Evolutionary conservation across 2,888 invertebrate genomes (phyloP).

Genomic region (Drosophila putrida): DNA sequence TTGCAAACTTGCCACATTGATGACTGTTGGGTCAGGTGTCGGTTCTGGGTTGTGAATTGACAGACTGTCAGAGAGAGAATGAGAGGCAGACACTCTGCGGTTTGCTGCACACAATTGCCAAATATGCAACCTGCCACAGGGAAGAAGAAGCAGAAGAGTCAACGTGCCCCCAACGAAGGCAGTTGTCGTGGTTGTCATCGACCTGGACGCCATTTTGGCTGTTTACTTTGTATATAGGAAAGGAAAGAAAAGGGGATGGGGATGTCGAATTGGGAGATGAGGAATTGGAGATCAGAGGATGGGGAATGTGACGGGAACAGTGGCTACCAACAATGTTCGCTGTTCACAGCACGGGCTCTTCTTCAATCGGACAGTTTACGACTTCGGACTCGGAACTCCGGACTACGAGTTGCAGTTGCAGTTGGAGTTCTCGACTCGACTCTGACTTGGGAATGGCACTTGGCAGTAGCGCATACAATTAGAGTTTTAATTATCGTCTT

Average conservation of each 20-base stretch:
- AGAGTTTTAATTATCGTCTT: conserved; percentile 74
- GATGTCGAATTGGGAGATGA: conserved; percentile 2
- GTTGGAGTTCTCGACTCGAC: not conserved
- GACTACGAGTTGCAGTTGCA: conserved; percentile 8
- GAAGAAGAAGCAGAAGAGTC: not conserved
- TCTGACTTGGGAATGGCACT: conserved; percentile 26
- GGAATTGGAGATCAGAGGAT: conserved; percentile 1
- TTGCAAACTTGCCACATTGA: conserved; percentile 18
- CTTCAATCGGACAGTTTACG: conserved; percentile 60
- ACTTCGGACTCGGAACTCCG: conserved; percentile 33
- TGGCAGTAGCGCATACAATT: conserved; percentile 75
- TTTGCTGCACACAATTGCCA: conserved; percentile 47
- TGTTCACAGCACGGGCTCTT: conserved; percentile 43
- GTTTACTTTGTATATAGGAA: conserved; percentile 38
- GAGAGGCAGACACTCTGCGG: conserved; percentile 50
- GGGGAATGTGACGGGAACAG: conserved; percentile 10
- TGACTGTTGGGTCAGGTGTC: conserved; percentile 53
- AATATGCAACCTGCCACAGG: conserved; percentile 35
- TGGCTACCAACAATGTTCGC: conserved; percentile 27
- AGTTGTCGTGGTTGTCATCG: conserved; percentile 36
- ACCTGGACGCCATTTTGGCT: conserved; percentile 41
- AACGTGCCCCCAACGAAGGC: conserved; percentile 9
- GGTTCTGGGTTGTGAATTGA: conserved; percentile 38
- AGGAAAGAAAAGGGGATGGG: not conserved
- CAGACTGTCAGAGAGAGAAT: conserved; percentile 22